Percentiles rank a stretch among this genome's conserved stretches.
These are phyloP conservation scores for Pegoplata infirma DNA, from an alignment of 2,888 invertebrate species.

Conservation along the genomic window DNA sequence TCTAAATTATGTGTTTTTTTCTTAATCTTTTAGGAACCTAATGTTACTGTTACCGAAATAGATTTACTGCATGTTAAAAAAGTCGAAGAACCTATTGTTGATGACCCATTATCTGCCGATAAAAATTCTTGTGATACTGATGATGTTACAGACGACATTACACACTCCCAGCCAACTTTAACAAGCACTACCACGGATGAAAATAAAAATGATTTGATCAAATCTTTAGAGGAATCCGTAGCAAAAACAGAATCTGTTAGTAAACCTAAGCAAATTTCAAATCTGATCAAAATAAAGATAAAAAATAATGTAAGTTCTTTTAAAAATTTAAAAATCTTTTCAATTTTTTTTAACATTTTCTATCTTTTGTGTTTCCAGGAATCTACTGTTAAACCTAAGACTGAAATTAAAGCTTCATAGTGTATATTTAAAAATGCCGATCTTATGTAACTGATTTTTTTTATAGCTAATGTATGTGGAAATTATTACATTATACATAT, in stretches of 20 bases:
- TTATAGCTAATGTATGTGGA: slow-evolving; percentile 26
- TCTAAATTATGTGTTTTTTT: too few relatives aligned
- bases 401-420: slow-evolving; percentile 59
- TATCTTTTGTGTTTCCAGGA: slow-evolving; percentile 36
- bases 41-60: slow-evolving; percentile 74
- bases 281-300: slow-evolving; percentile 29
- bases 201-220: slow-evolving; percentile 12
- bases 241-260: slow-evolving; percentile 29
- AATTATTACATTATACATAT: slow-evolving; percentile 15
- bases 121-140: slow-evolving; percentile 27
- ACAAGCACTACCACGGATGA: background rate
- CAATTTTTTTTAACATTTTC: background rate
- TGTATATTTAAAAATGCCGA: slow-evolving; percentile 30
- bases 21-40: slow-evolving; percentile 70
- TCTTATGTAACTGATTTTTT: slow-evolving; percentile 30
- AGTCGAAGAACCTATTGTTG: slow-evolving; percentile 66
- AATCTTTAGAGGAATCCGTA: slow-evolving; percentile 21
- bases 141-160: slow-evolving; percentile 14
- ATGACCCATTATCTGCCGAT: slow-evolving; percentile 22
- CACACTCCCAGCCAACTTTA: background rate
- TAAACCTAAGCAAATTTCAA: slow-evolving; percentile 36
- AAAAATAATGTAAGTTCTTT: slow-evolving; percentile 45
- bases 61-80: slow-evolving; percentile 74
- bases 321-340: slow-evolving; percentile 2
- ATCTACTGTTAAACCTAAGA: slow-evolving; percentile 55